Base-by-base conservation (phyloP, 2,797 vertebrate species). In the Sebastes goodei region DNA sequence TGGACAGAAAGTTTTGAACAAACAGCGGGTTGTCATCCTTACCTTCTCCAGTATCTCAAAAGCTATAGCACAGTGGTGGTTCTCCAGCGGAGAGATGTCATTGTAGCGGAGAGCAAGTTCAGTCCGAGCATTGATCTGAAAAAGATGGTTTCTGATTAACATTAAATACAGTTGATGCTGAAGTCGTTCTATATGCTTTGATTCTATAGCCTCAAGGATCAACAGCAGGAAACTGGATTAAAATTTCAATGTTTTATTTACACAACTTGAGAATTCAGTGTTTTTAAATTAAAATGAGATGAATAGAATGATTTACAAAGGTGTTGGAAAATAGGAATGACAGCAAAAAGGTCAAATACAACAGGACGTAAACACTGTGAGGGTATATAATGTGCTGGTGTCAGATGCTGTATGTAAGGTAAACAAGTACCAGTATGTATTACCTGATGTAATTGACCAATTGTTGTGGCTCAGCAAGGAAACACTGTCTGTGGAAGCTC, bases 41-140 rank as follows among this genome's bases (percentile, higher is more conserved):
- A 96, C 96, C 94, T 94, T 95, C 86, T 96, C 95, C 62, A 96
- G 93, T n/a, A 96, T 94, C 84, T 96, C 93, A 82, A 96, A 97
- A 9, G 96, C 95, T 4, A 96, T 91, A 10, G 96, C 95, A 30
- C 96, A 96, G 93, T 96, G 96, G 72, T 96, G 96, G 83, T 96
- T 96, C 87, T 96, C 96, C 85, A 96, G 85, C 0, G 96, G 96
- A 38, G 96, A 96, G 90, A 96, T 96, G 93, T 96, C 96, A 9
- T 96, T 96, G 85, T 96, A 96, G 23, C 96, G 93, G 52, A 96
- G 82, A 15, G 96, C 96, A 0, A 96, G 94, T 82, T 96, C 96
- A 14, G 95, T 96, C 46, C 92, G 93, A 27, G 96, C 96, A 15
- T 97, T 96, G 35, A 97, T 96, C 96, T 96, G 84, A 85, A 90